Evolutionary conservation across 2,888 invertebrate species (phyloP).

Genomic region (Griposia aprilina): DNA sequence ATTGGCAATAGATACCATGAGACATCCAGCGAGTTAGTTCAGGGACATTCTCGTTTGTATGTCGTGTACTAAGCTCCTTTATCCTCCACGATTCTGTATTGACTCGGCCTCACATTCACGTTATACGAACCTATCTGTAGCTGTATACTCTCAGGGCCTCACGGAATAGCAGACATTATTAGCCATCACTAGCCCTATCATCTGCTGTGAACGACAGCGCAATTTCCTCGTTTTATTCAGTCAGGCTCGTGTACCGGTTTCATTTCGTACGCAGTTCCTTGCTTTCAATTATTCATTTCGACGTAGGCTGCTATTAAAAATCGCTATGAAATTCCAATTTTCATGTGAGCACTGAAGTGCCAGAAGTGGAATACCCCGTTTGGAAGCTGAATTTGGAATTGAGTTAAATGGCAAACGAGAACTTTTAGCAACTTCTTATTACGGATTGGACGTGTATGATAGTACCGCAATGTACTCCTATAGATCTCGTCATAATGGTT

Average conservation of each 20-base stretch:
- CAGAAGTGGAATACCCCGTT: slow-evolving; percentile 39
- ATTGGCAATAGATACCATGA: slow-evolving; percentile 59
- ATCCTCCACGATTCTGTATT: slow-evolving; percentile 61
- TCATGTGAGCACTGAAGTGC: slow-evolving; percentile 45
- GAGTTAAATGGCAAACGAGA: slow-evolving; percentile 20
- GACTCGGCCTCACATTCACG: slow-evolving; percentile 43
- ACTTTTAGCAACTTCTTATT: slow-evolving; percentile 23
- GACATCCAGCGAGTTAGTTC: slow-evolving; percentile 53
- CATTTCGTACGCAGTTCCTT: slow-evolving; percentile 52
- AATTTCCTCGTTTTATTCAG: slow-evolving; percentile 66
- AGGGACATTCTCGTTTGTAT: slow-evolving; percentile 62
- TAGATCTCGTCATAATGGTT: slow-evolving; percentile 33
- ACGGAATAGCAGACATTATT: slow-evolving; percentile 53
- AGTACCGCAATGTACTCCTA: slow-evolving; percentile 17
- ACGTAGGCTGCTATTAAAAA: slow-evolving; percentile 59
- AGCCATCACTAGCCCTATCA: slow-evolving; percentile 56
- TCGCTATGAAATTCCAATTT: slow-evolving; percentile 59
- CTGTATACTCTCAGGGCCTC: slow-evolving; percentile 50
- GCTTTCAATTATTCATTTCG: slow-evolving; percentile 52
- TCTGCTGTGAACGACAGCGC: slow-evolving; percentile 61
- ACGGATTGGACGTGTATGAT: slow-evolving; percentile 21
- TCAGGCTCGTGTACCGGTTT: slow-evolving; percentile 36
- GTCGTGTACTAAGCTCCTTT: slow-evolving; percentile 61
- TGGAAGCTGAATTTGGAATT: slow-evolving; percentile 37
- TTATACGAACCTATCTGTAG: slow-evolving; percentile 37